Evolutionary conservation across 2,888 invertebrate species (phyloP), one percentile per base, ranked within the genome.

Genomic region (Sarcophaga variegata): DNA sequence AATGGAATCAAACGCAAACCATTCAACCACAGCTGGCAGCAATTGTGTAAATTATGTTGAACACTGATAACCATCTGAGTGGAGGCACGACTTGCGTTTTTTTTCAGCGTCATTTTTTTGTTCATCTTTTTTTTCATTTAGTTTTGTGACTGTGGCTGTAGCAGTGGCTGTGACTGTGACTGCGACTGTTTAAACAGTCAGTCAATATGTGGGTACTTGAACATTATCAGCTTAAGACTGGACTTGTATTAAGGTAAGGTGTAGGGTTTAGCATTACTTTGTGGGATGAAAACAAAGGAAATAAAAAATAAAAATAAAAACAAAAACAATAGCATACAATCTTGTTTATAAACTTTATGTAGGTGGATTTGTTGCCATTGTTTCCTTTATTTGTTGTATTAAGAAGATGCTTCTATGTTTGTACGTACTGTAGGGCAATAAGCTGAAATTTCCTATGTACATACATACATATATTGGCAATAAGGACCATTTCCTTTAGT

Each of bases 1-100:
- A 64, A 64, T 59, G 72, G 11, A 70, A 66, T 67, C 85, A 83
- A 85, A 75, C 83, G 70, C 85, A 79, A 82, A 76, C 63, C 82
- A 85, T 84, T 83, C 72, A 88, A 84, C 85, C 88, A 89, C 90
- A 90, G 89, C 89, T 90, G 90, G 90, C 88, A 88, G 83, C 88
- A 89, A 90, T 91, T 89, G 90, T 91, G 90, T 91, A 90, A 90
- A 90, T 90, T 91, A 90, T 90, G 90, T 88, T 89, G 86, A 87
- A 89, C 87, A 89, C 87, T 89, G 90, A 91, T 90, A 91, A 90
- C 87, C 86, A 90, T 90, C 90, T 88, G 80, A 84, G 79, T 86
- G 86, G 81, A 86, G 83, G 88, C 86, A 85, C 85, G 86, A 86
- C 66, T 86, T 83, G 54, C 17, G 17, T 70, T 64, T 74, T 78